Base-by-base conservation (phyloP, 2,113 vertebrate genomes). In the Pluvianellus socialis region DNA sequence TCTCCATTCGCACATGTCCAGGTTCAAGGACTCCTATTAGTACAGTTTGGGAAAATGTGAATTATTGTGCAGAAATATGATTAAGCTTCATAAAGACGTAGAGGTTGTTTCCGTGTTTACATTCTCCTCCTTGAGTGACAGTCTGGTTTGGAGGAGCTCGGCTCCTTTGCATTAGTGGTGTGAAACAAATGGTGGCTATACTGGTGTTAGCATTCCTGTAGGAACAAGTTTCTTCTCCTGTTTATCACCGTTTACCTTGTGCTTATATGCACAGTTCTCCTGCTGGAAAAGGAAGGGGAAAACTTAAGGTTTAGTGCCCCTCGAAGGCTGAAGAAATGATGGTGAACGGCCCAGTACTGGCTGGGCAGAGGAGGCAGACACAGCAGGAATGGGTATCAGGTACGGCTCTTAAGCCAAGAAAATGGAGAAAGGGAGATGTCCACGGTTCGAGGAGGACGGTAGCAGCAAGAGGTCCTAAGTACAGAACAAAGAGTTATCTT, bases 1-100 rank as follows among this genome's bases (percentile, higher is more conserved):
- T 30, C 12, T 1, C 13, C 11, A 7, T 30, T 12, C 2, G 0
- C 1, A 2, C 10, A 44, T 4, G 1, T 58, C 62, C 47, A 16
- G 45, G 52, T 47, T 74, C 72, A 79, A 91, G 66, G 44, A 47
- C 62, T 73, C 56, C 20, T 81, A 10, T 75, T 73, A 33, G 24
- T 73, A 27, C 22, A 42, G 52, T 42, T 70, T 88, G 55, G 35
- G 79, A 91, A 91, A 91, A 19, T 26, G 30, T 33, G 56, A 74
- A 12, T 28, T 22, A 55, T 56, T 42, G 45, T 75, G 47, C 4
- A 56, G 70, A 75, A 73, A 61, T 53, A 71, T 5, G 19, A n/a
- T 71, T 53, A 90, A 67, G 68, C 30, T 47, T 47, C 2, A 3
- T 45, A 65, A 74, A 73, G 61, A 73, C 0, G 0, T 12, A 53